A percentile compares a stretch with the other conserved stretches of the same genome.
phyloP scores from a whole-genome alignment of 2,113 vertebrate species.

The Benitochromis conjunctus region DNA sequence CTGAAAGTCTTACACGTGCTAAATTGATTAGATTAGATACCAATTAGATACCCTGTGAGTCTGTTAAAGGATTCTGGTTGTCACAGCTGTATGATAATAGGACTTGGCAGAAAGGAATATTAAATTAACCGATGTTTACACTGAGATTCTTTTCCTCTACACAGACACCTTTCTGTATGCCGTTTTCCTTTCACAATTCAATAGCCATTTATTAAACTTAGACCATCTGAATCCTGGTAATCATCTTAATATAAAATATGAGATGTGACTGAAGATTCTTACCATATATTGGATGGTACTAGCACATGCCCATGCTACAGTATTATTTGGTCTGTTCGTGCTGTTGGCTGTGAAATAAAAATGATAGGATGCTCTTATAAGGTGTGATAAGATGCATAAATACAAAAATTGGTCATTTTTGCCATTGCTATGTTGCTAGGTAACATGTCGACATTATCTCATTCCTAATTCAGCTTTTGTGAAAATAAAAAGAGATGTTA shows the following conservation, averaged over 20 bases:
- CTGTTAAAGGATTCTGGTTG: constrained; percentile 8
- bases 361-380: background rate
- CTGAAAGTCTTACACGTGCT: background rate
- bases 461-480: background rate
- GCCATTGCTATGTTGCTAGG: background rate
- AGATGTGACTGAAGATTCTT: background rate
- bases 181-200: background rate
- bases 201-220: background rate
- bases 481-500: background rate
- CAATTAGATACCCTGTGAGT: constrained; percentile 23
- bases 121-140: constrained; percentile 19
- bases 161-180: background rate
- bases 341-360: background rate
- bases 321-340: background rate
- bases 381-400: background rate
- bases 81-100: constrained; percentile 22
- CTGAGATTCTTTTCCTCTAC: background rate
- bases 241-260: background rate
- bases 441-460: background rate
- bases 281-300: background rate
- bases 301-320: background rate
- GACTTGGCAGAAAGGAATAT: constrained; percentile 15
- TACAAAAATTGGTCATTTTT: background rate
- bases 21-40: constrained; percentile 34
- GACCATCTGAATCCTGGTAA: background rate